phyloP scores from a whole-genome alignment of 64 coral and sea anemone genomes.

The Dendronephthya gigantea region DNA sequence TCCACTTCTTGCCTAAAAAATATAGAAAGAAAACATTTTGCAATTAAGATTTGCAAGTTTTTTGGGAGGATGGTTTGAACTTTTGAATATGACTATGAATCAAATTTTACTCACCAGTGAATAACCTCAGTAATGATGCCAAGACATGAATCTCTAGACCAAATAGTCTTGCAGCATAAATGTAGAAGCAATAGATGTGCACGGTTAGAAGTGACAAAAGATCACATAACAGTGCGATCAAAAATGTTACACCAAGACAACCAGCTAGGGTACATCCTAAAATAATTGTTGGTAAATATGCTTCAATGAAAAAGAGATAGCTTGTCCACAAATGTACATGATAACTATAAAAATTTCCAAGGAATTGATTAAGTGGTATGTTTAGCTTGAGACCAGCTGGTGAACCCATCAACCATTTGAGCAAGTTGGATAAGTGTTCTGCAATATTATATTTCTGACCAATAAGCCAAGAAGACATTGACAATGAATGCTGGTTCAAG shows the following conservation, averaged over 20 bases:
- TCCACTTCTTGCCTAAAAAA: conserved; percentile 81
- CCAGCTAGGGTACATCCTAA: conserved; percentile 60
- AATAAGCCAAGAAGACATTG: conserved; percentile 36
- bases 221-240: conserved; percentile 59
- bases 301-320: conserved; percentile 58
- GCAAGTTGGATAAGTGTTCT: conserved; percentile 29
- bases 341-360: conserved; percentile 77
- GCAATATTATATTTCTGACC: conserved; percentile 59
- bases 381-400: conserved; percentile 91
- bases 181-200: conserved; percentile 98
- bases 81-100: too few species aligned
- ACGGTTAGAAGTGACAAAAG: conserved; percentile 69
- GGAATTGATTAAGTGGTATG: conserved; percentile 54
- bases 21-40: neutral
- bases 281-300: conserved; percentile 59
- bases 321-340: conserved; percentile 84
- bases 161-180: conserved; percentile 86
- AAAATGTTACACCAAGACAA: conserved; percentile 69
- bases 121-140: conserved; percentile 59
- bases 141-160: conserved; percentile 67
- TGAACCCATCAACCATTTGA: conserved; percentile 72
- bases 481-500: neutral
- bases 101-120: conserved; percentile 59
- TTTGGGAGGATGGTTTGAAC: neutral
- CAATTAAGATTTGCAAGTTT: neutral